Evolutionary conservation across 1,140 invertebrate genomes (phyloP), one percentile per base, ranked within the genome.

Genomic region (Acyrthosiphon pisum): DNA sequence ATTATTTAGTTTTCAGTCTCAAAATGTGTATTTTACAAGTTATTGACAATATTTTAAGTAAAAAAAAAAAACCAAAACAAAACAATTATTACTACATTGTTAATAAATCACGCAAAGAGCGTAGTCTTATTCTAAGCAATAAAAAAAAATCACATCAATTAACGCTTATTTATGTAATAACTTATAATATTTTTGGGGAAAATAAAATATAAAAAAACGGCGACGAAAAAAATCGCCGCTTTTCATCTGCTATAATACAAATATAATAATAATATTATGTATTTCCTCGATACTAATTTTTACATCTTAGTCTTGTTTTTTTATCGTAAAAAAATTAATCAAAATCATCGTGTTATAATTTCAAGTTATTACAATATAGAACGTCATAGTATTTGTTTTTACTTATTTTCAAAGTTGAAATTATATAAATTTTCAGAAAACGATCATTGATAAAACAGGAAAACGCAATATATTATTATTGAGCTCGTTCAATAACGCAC

Each of bases 81-180:
- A 60, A 11, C 30, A 60, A 48, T 48, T 48, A 68, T 68, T 14
- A n/a, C 9, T 14, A n/a, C 9, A 68, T 68, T 68, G n/a, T 68
- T 60, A 11, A 68, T 8, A 41, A 41, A 2, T 68, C 11, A 30
- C 11, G 30, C 60, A 68, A 68, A 68, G 14, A 2, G 48, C 48
- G 1, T n/a, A n/a, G n/a, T 50, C 14, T 20, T 68, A 68, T 14
- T 68, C 60, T 68, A n/a, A 68, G 30, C 26, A 60, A 60, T 30
- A 60, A 60, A 60, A 60, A 30, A 60, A 68, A 68, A 50, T 20
- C 1, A 18, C 3, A 18, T 50, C 20, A 50, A 14, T n/a, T 30
- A 76, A 76, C 60, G 6, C 60, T 76, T 76, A 76, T 76, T 76
- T 76, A 76, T 76, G n/a, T 76, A 76, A 76, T 76, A 76, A 76